Evolutionary conservation across 2,888 invertebrate species (phyloP), one percentile per base, ranked within the genome.

Genomic region (Eristalinus aeneus): DNA sequence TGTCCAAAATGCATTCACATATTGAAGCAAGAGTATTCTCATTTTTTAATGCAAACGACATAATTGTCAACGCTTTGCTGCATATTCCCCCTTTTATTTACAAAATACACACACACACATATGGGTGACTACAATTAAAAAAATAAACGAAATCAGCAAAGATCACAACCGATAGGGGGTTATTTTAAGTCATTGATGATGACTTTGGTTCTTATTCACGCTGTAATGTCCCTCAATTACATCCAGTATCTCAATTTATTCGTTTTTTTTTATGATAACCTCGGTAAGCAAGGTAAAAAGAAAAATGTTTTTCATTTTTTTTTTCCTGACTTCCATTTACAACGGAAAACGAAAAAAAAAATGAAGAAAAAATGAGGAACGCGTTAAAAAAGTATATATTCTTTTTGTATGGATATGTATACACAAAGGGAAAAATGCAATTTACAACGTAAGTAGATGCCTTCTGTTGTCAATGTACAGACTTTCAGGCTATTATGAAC

Each of bases 391-490:
- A 23, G 60, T 60, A 27, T 27, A 27, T 27, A 27, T 5, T n/a
- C n/a, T n/a, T n/a, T 65, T 22, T 20, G 10, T 32, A 60, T 0
- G 3, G 16, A 56, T 0, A 53, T 60, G n/a, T 39, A 12, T n/a
- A 39, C 39, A 39, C n/a, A 12, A 46, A 46, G 16, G 46, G 6
- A 8, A 61, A 69, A 76, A 58, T 63, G 68, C 54, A 76, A 76
- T 76, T 69, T 76, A 69, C 68, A 60, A 61, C 36, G 69, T 36
- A 76, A 76, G 76, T 76, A 61, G 46, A 6, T 46, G 16, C 76
- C 76, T 63, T 76, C 61, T 31, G 54, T 22, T 31, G 67, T 53
- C 10, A 22, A 20, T 34, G 12, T 56, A 16, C 16, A 46, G 1
- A 20, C 22, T 11, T 56, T 6, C 56, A 20, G 16, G 9, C 34